These are phyloP conservation scores for Vanessa cardui DNA, from an alignment of 2,888 invertebrate genomes.

Conservation along the genomic window DNA sequence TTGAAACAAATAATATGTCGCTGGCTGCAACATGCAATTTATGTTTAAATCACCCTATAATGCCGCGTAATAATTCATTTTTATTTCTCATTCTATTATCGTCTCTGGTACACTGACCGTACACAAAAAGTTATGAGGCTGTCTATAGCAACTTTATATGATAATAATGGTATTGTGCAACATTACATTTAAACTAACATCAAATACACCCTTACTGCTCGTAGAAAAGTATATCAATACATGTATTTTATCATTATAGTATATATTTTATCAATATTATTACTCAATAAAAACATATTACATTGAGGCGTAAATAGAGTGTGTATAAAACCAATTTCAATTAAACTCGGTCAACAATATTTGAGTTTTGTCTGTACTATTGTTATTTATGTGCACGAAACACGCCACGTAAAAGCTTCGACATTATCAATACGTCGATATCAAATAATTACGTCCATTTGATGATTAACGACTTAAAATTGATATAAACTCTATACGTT, in stretches of 20 bases:
- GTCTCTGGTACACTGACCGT: slow-evolving; percentile 23
- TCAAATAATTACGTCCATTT: background rate
- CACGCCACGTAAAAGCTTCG: slow-evolving; percentile 49
- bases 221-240: too few relatives aligned
- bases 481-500: background rate
- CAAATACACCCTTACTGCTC: background rate
- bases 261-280: background rate
- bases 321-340: slow-evolving; percentile 55
- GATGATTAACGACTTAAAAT: background rate
- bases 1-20: slow-evolving; percentile 53
- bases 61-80: slow-evolving; percentile 33
- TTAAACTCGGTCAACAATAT: slow-evolving; percentile 59
- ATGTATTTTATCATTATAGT: too few relatives aligned
- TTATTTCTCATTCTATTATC: slow-evolving; percentile 33
- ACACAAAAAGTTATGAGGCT: slow-evolving; percentile 13
- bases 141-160: background rate
- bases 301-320: background rate
- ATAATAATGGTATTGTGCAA: slow-evolving; percentile 40
- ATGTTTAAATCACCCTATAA: slow-evolving; percentile 46
- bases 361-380: slow-evolving; percentile 56
- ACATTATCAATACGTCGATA: slow-evolving; percentile 10
- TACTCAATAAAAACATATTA: background rate
- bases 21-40: slow-evolving; percentile 57
- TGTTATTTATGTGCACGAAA: slow-evolving; percentile 57
- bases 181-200: slow-evolving; percentile 14